Evolutionary conservation across 2,888 invertebrate genomes (phyloP).

Genomic region (Pristionchus exspectatus): DNA sequence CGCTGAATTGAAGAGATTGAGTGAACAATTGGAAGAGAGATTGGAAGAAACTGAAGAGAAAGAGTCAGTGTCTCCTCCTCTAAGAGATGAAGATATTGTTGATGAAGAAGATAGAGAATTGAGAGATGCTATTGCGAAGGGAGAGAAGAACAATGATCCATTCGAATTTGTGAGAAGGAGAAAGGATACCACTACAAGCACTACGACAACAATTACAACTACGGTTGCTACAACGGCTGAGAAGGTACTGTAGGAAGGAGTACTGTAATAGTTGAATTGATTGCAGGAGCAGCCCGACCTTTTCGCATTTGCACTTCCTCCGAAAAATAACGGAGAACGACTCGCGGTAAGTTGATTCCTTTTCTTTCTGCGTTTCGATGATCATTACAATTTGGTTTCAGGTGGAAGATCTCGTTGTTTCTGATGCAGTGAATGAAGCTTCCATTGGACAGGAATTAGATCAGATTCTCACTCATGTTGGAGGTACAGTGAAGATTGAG

Average conservation of each 20-base stretch:
- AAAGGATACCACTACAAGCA: background rate
- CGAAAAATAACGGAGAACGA: background rate
- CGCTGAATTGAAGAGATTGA: conserved; percentile 14
- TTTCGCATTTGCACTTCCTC: conserved; percentile 2
- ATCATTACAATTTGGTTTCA: background rate
- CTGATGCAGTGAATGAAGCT: conserved; percentile 37
- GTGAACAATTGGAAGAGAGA: conserved; percentile 1
- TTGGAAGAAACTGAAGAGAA: conserved; percentile 33
- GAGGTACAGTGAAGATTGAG: background rate
- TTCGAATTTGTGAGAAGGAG: background rate
- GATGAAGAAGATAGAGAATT: conserved; percentile 47
- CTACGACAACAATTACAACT: background rate
- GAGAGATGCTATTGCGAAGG: background rate
- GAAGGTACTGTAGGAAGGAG: background rate
- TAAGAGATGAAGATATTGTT: conserved; percentile 22
- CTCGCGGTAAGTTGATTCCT: background rate
- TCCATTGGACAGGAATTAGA: conserved; percentile 18
- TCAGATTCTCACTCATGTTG: conserved; percentile 28
- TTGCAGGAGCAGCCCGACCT: background rate
- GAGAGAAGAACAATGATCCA: conserved; percentile 32
- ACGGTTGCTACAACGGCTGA: background rate
- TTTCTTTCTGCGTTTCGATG: background rate
- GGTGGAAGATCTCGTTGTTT: conserved; percentile 17
- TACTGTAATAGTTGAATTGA: background rate
- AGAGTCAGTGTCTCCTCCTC: background rate